Conservation (phyloP, 2,797 vertebrate genomes). For the Lepus oiostolus region DNA sequence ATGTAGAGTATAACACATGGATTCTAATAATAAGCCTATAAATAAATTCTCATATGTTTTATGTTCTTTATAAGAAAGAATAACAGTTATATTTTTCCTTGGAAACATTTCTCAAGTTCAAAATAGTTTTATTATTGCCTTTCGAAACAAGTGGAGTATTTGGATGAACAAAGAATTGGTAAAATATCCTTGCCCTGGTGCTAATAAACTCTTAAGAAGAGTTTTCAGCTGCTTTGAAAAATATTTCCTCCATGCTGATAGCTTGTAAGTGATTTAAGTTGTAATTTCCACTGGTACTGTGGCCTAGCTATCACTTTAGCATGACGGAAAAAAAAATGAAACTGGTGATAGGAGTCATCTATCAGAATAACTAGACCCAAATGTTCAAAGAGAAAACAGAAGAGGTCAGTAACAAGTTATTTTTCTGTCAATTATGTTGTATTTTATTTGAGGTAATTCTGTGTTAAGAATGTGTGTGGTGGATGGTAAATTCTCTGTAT, state of each 20-base stretch:
- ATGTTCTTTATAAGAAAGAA: slow-evolving; percentile 32
- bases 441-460: slow-evolving; percentile 47
- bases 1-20: background rate
- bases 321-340: slow-evolving; percentile 57
- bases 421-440: slow-evolving; percentile 41
- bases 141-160: slow-evolving; percentile 47
- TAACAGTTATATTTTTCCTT: slow-evolving; percentile 44
- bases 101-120: slow-evolving; percentile 64
- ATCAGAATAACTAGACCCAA: slow-evolving; percentile 58
- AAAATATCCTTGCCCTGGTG: slow-evolving; percentile 26
- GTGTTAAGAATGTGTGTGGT: slow-evolving; percentile 1
- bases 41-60: slow-evolving; percentile 55
- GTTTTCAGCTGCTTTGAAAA: slow-evolving; percentile 54
- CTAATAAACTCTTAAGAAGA: slow-evolving; percentile 61
- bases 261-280: slow-evolving; percentile 48
- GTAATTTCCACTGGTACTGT: slow-evolving; percentile 50
- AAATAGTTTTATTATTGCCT: slow-evolving; percentile 53
- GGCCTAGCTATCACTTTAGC: slow-evolving; percentile 13
- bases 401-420: background rate
- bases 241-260: slow-evolving; percentile 32
- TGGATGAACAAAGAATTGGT: slow-evolving; percentile 28
- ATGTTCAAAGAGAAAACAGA: slow-evolving; percentile 1
- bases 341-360: slow-evolving; percentile 23
- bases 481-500: background rate
- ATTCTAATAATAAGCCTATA: slow-evolving; percentile 16